phyloP scores from a whole-genome alignment of 2,113 vertebrate genomes.

The Pseudonaja textilis region DNA sequence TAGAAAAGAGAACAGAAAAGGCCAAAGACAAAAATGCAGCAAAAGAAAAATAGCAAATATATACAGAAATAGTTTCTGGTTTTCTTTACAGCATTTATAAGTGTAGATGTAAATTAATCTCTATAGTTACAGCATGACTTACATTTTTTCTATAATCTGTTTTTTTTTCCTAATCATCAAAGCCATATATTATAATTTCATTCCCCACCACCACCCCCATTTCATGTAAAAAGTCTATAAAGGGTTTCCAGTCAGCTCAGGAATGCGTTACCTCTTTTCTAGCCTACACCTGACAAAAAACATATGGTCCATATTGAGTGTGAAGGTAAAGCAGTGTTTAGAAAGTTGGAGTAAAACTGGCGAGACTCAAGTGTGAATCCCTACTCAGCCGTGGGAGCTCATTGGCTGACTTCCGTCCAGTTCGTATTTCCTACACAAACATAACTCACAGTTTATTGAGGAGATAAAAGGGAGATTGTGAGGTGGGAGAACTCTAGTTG shows the following conservation, averaged over 20 bases:
- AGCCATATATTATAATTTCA: not conserved
- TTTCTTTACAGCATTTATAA: not conserved
- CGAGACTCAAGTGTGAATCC: not conserved
- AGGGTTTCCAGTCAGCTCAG: not conserved
- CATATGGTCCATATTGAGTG: not conserved
- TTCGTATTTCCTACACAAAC: not conserved
- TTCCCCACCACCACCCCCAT: not conserved
- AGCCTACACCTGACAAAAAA: not conserved
- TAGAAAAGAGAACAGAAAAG: not conserved
- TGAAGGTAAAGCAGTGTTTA: not conserved
- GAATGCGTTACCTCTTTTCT: not conserved
- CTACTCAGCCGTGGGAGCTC: not conserved
- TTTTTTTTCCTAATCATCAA: not conserved
- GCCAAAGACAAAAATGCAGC: not conserved
- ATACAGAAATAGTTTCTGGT: not conserved
- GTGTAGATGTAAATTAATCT: not conserved
- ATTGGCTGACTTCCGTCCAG: not conserved
- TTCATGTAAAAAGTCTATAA: not conserved
- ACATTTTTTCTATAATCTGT: not conserved
- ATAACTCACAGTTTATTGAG: not conserved
- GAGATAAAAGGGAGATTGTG: not conserved
- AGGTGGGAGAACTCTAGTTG: not conserved
- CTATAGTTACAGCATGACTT: not conserved
- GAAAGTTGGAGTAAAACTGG: not conserved
- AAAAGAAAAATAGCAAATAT: not conserved